Conservation (phyloP, 2,113 vertebrate species). For the Tyto alba region DNA sequence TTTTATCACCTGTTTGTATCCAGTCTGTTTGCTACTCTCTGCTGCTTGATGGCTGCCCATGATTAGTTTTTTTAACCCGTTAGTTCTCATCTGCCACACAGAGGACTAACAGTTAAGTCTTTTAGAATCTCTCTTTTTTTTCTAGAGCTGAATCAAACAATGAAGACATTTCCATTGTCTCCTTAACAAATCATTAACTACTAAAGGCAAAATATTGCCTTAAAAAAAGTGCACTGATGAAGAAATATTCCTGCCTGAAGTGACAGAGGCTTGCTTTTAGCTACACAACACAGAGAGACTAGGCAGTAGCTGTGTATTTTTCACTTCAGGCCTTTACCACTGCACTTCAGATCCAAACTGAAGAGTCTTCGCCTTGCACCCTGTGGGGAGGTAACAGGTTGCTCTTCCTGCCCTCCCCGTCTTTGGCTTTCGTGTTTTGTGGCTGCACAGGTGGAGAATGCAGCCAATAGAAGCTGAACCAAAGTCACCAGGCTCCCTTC, state of each 20-base stretch:
- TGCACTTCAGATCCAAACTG: not conserved
- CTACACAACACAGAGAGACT: not conserved
- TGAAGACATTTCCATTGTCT: not conserved
- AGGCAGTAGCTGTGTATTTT: not conserved
- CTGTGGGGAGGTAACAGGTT: not conserved
- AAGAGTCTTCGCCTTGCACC: not conserved
- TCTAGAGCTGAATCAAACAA: not conserved
- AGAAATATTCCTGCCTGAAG: not conserved
- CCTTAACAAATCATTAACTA: not conserved
- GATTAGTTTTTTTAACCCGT: not conserved
- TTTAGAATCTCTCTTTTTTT: not conserved
- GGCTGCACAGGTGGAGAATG: fast-evolving
- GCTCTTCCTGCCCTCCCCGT: not conserved
- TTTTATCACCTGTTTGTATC: slow-evolving; percentile 71
- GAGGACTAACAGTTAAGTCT: not conserved
- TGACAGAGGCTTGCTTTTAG: not conserved
- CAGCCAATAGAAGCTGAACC: not conserved
- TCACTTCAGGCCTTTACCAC: not conserved
- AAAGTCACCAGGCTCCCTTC: not conserved
- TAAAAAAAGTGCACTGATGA: not conserved
- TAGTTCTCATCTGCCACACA: not conserved
- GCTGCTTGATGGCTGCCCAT: not conserved
- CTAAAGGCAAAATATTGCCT: not conserved
- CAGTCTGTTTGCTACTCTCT: slow-evolving; percentile 42
- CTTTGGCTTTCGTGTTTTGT: not conserved